Conservation (phyloP, 2,888 invertebrate species). For the Acholoe squamosa region DNA sequence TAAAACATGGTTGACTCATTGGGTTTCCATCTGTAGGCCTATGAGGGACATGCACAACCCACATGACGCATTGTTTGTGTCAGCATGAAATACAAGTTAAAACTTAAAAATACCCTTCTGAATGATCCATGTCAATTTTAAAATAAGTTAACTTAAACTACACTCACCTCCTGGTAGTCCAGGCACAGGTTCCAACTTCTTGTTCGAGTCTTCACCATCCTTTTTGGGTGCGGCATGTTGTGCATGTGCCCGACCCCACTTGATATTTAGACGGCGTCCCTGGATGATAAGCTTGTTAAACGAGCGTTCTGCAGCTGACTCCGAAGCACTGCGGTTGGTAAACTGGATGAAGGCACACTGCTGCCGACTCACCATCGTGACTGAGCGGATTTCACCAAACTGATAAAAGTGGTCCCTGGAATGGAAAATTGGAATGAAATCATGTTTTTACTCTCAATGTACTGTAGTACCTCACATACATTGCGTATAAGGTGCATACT, state of each 20-base stretch:
- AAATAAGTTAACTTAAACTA: background rate
- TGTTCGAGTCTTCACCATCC: conserved; percentile 74
- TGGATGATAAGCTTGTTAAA: conserved; percentile 95
- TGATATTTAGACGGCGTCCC: conserved; percentile 93
- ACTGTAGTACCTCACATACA: too few relatives aligned
- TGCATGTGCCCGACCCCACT: conserved; percentile 98
- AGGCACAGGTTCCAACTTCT: conserved; percentile 88
- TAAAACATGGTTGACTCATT: too few relatives aligned
- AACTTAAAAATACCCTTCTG: too few relatives aligned
- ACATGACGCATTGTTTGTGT: too few relatives aligned
- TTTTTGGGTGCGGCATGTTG: conserved; percentile 76
- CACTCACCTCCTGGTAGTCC: conserved; percentile 88
- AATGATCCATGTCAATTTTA: too few relatives aligned
- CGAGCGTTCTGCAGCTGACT: conserved; percentile 89
- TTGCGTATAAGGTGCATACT: too few relatives aligned
- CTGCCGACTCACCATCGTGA: conserved; percentile 95
- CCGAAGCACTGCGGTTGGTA: conserved; percentile 94
- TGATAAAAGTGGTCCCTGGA: conserved; percentile 97
- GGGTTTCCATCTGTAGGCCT: too few relatives aligned
- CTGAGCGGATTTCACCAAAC: conserved; percentile 97
- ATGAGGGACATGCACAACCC: too few relatives aligned
- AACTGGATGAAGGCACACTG: conserved; percentile 98
- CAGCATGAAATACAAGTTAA: too few relatives aligned
- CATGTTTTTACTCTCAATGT: too few relatives aligned
- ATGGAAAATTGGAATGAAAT: background rate